Evolutionary conservation across 2,113 vertebrate genomes (phyloP).

Genomic region (Gallinago undulata): DNA sequence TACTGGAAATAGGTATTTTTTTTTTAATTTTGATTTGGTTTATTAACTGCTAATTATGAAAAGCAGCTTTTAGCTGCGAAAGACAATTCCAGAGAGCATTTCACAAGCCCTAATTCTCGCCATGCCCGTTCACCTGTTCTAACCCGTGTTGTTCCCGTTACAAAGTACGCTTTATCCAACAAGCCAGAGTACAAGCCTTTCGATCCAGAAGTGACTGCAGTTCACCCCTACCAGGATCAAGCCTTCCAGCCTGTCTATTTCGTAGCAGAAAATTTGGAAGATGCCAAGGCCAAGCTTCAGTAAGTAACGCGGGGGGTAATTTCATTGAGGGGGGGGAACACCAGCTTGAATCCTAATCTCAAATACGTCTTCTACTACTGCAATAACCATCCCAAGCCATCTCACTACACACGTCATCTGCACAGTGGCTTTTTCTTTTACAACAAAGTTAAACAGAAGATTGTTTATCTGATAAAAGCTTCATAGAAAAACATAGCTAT

Average conservation of each 20-base stretch:
- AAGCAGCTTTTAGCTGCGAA: background rate
- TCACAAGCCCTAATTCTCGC: background rate
- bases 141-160: background rate
- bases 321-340: background rate
- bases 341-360: background rate
- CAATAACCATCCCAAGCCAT: background rate
- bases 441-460: background rate
- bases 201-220: slow-evolving; percentile 76
- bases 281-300: slow-evolving; percentile 81
- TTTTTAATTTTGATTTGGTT: background rate
- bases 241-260: slow-evolving; percentile 85
- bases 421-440: background rate
- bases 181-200: slow-evolving; percentile 81
- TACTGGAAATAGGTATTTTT: background rate
- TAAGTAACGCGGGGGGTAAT: slow-evolving; percentile 31
- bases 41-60: background rate
- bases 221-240: slow-evolving; percentile 81
- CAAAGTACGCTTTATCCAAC: slow-evolving; percentile 81
- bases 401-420: background rate
- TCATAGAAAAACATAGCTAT: background rate
- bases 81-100: background rate
- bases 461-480: background rate
- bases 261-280: slow-evolving; percentile 85
- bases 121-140: background rate
- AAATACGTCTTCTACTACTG: background rate